These are phyloP conservation scores for Drosophila macrospina DNA, from an alignment of 2,888 invertebrate genomes.

Conservation along the genomic window DNA sequence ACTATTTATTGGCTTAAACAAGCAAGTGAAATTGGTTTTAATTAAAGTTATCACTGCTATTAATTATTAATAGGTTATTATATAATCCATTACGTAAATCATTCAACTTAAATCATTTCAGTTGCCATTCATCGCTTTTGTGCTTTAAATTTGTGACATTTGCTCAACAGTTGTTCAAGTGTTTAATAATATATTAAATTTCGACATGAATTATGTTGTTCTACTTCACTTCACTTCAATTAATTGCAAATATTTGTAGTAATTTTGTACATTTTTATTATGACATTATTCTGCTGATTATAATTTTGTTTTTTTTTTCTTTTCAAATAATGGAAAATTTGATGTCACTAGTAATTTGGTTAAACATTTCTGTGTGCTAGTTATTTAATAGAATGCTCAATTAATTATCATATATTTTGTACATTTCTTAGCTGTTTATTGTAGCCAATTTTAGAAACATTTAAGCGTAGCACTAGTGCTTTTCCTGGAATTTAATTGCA, in stretches of 20 bases:
- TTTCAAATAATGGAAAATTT: too few species aligned
- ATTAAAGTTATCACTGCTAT: constrained; percentile 5
- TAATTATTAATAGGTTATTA: constrained; percentile 1
- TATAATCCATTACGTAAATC: background rate
- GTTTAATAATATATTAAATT: too few species aligned
- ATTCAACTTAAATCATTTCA: background rate
- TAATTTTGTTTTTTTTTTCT: too few species aligned
- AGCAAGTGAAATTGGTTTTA: background rate
- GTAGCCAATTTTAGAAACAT: background rate
- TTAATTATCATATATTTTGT: background rate
- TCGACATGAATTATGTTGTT: too few species aligned
- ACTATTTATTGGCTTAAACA: constrained; percentile 1
- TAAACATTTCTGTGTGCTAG: too few species aligned
- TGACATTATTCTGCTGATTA: too few species aligned
- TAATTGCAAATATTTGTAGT: too few species aligned
- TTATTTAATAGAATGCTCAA: background rate
- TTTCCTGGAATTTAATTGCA: background rate
- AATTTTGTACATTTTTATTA: too few species aligned
- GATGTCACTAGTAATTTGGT: too few species aligned
- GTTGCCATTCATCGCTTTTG: background rate
- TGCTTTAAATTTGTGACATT: background rate
- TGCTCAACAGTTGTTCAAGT: background rate
- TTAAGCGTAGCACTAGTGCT: background rate
- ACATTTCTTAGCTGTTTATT: background rate
- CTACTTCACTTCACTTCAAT: too few species aligned